Evolutionary conservation across 53 echinoderm and acorn worm genomes (phyloP), one percentile per base, ranked within the genome.

Genomic region (Paracentrotus lividus): DNA sequence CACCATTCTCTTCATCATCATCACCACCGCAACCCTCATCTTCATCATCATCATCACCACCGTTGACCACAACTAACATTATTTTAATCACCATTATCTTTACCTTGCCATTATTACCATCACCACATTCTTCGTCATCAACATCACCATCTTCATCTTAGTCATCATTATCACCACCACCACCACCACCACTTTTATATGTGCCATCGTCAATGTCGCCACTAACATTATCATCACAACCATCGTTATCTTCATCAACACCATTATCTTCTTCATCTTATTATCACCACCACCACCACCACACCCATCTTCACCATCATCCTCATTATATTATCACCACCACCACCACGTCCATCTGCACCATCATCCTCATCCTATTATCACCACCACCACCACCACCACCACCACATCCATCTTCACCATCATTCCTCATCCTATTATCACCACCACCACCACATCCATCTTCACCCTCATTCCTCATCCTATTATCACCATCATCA

Each of bases 151-250:
- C 29, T 32, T 2, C 61, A 59, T 23, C 89, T 33, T 57, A 31
- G 42, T 60, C 89, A 88, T 33, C 60, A 88, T 88, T 5, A 88
- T 88, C n/a, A n/a, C n/a, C n/a, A n/a, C n/a, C n/a, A n/a, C n/a
- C n/a, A n/a, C n/a, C n/a, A n/a, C n/a, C n/a, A n/a, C n/a, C n/a
- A n/a, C n/a, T n/a, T n/a, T n/a, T 61, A 88, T 59, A 8, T 32
- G 58, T 61, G 10, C 33, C 88, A 58, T 55, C 88, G 23, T 88
- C 61, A 85, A 33, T 42, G 23, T 85, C 36, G 49, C 36, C 14
- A 40, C 38, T 42, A 85, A 33, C 14, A 32, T 85, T 54, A 55
- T 55, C 55, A 55, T 55, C 55, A 55, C 2, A 12, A 16, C 23
- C 59, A 7, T 59, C 59, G 23, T 16, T 1, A 55, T 55, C 0